phyloP scores from a whole-genome alignment of 2,797 vertebrate genomes.

The Liasis olivaceus region DNA sequence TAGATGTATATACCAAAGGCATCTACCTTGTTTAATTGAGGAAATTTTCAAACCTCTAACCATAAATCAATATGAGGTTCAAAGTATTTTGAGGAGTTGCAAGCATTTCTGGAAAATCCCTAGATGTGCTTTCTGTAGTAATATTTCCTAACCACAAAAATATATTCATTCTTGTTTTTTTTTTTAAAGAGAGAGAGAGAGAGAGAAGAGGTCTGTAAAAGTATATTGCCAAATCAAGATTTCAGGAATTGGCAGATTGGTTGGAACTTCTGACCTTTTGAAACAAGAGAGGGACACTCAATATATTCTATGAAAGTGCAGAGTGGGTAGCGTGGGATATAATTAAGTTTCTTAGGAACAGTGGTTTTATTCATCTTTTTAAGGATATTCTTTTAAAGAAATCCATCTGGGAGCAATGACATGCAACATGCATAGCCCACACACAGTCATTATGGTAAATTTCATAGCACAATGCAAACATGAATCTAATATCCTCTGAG shows the following conservation, averaged over 20 bases:
- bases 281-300: not conserved
- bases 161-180: not conserved
- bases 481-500: not conserved
- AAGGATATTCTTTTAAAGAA: not conserved
- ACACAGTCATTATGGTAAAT: not conserved
- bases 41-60: not conserved
- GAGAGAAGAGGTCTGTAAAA: not conserved
- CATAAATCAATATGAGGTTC: not conserved
- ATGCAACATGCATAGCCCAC: constrained; percentile 1
- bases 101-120: not conserved
- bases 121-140: not conserved
- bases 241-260: not conserved
- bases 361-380: not conserved
- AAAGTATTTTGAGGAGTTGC: not conserved
- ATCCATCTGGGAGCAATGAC: not conserved
- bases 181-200: not conserved
- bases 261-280: not conserved
- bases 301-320: not conserved
- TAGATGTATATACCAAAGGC: not conserved
- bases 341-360: not conserved
- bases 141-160: not conserved
- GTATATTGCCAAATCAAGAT: not conserved
- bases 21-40: not conserved
- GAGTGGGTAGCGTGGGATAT: not conserved
- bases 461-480: constrained; percentile 1